Conservation (phyloP, 2,113 vertebrate species). For the Pagrus major region DNA sequence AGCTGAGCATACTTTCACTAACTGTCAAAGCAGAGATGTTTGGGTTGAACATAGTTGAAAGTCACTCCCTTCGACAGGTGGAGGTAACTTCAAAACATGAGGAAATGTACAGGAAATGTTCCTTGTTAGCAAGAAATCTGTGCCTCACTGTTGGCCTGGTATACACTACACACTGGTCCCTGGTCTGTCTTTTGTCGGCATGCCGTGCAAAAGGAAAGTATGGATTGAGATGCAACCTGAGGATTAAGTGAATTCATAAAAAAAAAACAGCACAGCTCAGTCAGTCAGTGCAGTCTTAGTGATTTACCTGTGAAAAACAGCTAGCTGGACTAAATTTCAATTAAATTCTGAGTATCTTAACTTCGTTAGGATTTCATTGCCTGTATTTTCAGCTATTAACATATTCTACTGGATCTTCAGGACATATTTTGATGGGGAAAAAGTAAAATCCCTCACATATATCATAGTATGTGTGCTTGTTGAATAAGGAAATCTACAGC, state of each 20-base stretch:
- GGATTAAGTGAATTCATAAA: not conserved
- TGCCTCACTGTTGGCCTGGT: not conserved
- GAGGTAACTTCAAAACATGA: not conserved
- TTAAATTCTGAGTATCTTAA: not conserved
- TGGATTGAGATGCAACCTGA: not conserved
- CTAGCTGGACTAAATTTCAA: too few relatives aligned
- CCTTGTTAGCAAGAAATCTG: not conserved
- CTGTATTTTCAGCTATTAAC: not conserved
- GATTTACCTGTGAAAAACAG: too few relatives aligned
- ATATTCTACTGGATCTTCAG: not conserved
- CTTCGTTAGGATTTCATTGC: not conserved
- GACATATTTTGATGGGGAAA: not conserved
- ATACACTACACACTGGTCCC: not conserved
- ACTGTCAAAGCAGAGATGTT: too few relatives aligned
- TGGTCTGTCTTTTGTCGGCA: not conserved
- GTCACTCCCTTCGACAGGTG: too few relatives aligned
- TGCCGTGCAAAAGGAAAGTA: too few relatives aligned
- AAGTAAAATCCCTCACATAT: not conserved
- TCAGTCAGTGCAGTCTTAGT: too few relatives aligned
- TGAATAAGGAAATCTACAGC: too few relatives aligned
- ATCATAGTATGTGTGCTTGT: not conserved
- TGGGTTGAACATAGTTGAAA: too few relatives aligned
- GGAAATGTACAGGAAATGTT: not conserved
- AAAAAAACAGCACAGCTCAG: too few relatives aligned
- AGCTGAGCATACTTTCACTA: too few relatives aligned